A percentile compares a stretch with the other conserved stretches of the same genome.
Conservation (phyloP, 2,797 vertebrate genomes). For the Coracias cyanogaster region DNA sequence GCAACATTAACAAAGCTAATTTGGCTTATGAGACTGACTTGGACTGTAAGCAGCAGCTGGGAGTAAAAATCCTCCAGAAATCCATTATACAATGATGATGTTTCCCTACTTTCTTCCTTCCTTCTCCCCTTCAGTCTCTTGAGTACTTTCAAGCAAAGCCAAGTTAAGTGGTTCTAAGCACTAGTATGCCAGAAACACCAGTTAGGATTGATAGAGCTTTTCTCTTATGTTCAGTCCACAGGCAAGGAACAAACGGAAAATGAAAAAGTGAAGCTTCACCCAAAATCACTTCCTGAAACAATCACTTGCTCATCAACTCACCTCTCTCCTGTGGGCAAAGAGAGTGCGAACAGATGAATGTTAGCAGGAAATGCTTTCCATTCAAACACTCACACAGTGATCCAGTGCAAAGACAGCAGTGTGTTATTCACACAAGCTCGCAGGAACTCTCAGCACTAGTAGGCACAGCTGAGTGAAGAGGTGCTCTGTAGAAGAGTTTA, state of each 20-base stretch:
- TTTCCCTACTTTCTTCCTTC: neutral
- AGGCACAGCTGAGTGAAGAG: neutral
- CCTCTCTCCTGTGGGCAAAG: neutral
- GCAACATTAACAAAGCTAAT: neutral
- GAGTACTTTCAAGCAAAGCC: neutral
- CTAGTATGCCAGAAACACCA: neutral
- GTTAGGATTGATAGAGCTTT: neutral
- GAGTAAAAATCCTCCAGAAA: neutral
- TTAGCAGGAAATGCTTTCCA: neutral
- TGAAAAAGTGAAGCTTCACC: neutral
- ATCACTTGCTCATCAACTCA: neutral
- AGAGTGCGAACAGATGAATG: neutral
- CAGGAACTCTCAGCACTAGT: neutral
- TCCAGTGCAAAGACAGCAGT: neutral
- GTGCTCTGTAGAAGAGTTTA: neutral
- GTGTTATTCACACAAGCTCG: neutral
- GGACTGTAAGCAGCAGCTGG: neutral
- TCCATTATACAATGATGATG: neutral
- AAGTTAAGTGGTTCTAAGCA: neutral
- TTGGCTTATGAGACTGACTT: neutral
- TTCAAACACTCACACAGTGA: neutral
- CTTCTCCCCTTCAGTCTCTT: neutral
- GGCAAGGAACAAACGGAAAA: neutral
- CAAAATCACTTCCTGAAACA: neutral
- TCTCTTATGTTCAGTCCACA: neutral